Conservation (phyloP, 2,888 invertebrate genomes). For the Dynastes maya region DNA sequence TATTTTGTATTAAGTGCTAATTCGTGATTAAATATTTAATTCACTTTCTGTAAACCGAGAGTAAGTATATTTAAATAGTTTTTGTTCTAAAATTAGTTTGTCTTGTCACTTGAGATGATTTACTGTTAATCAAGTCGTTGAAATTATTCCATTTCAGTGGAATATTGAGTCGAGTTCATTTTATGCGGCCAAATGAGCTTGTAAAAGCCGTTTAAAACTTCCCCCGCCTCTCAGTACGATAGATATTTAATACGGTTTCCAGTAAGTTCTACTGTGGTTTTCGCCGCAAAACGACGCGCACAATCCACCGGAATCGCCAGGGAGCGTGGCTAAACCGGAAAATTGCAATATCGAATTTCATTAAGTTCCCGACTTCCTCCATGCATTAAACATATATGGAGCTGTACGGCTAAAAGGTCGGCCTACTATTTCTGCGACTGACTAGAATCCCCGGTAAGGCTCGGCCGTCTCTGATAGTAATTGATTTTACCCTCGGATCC, state of each 20-base stretch:
- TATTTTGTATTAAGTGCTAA: no score
- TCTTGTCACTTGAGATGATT: no score
- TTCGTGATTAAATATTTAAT: no score
- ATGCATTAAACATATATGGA: slow-evolving; percentile 35
- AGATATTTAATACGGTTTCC: slow-evolving; percentile 27
- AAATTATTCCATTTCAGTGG: no score
- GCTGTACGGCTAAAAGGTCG: background rate
- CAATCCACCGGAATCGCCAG: no score
- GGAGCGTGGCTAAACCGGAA: slow-evolving; percentile 17
- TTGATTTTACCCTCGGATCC: background rate
- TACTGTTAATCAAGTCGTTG: no score
- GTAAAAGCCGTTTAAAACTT: slow-evolving; percentile 1
- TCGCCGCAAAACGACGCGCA: background rate
- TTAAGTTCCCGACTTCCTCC: slow-evolving; percentile 29
- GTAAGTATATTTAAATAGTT: no score
- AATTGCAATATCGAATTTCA: slow-evolving; percentile 40
- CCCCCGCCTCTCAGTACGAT: background rate
- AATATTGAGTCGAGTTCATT: background rate
- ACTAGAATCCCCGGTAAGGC: background rate
- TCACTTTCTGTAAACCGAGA: no score
- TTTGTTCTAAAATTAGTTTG: no score
- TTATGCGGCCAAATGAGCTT: background rate
- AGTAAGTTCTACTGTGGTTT: background rate
- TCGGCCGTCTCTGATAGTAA: slow-evolving; percentile 15
- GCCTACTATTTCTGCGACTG: slow-evolving; percentile 15